Percentiles rank a stretch among this genome's conserved stretches.
phyloP scores from a whole-genome alignment of 30 jellyfish, hydroid and myxozoan species.

The Turritopsis dohrnii region DNA sequence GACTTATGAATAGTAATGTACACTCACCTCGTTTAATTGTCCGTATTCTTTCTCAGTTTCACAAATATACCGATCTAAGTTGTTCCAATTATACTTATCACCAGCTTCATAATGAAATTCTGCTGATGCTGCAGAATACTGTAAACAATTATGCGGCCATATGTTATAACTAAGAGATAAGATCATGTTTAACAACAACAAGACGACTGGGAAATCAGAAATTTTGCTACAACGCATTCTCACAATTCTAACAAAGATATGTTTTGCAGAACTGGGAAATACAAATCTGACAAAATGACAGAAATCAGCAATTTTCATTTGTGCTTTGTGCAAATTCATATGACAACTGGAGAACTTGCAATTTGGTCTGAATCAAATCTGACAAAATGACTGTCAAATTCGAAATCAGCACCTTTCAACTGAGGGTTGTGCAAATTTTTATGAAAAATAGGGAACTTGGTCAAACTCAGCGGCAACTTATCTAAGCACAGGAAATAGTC shows the following conservation, averaged over 20 bases:
- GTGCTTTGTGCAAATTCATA: no score
- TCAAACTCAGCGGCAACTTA: no score
- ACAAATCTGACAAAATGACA: neutral
- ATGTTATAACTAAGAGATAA: slow-evolving; percentile 50
- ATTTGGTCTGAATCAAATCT: no score
- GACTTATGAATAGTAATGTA: no score
- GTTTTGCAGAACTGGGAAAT: neutral
- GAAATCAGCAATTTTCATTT: neutral
- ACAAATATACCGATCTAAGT: slow-evolving; percentile 71
- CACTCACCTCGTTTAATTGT: slow-evolving; percentile 18
- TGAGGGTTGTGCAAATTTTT: no score
- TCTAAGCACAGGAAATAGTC: neutral
- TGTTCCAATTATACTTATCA: slow-evolving; percentile 71
- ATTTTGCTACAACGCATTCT: neutral
- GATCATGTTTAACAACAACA: neutral
- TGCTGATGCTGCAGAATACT: slow-evolving; percentile 49
- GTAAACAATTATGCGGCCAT: slow-evolving; percentile 66
- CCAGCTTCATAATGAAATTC: slow-evolving; percentile 53
- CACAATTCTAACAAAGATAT: neutral
- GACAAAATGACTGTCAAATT: no score
- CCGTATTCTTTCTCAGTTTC: slow-evolving; percentile 70
- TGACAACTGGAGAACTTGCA: no score
- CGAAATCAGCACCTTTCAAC: no score
- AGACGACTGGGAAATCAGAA: neutral
- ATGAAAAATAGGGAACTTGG: no score